Evolutionary conservation across 2,888 invertebrate genomes (phyloP), one percentile per base, ranked within the genome.

Genomic region (Scotopteryx bipunctaria): DNA sequence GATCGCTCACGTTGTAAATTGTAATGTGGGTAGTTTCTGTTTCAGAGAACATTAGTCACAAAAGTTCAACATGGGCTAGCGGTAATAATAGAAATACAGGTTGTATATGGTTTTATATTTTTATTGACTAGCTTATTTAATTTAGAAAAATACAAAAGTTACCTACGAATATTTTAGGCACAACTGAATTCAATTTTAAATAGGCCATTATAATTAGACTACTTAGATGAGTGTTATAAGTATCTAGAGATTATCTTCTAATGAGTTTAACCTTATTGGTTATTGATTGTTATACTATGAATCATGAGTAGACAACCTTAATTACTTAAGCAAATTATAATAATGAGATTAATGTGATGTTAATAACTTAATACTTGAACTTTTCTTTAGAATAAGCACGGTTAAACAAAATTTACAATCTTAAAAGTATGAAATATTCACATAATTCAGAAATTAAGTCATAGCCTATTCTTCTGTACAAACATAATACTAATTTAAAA

Each of bases 131-230:
- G 81, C 80, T 82, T 70, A 70, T 50, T 53, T 58, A 64, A 80
- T 82, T 76, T 83, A 82, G 75, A 83, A 86, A 83, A 83, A 78
- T 83, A 83, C 69, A 79, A 83, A 53, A 84, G 81, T 71, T 61
- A 61, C 38, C n/a, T 4, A 5, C 48, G 16, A 47, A n/a, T 40
- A 37, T 17, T 41, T 53, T 38, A 51, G 35, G 25, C 35, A 43
- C 25, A 35, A 23, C 37, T 27, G 13, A 38, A 42, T 50, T 36
- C n/a, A 14, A 49, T 38, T 61, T 51, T 57, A 54, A 29, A 43
- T 51, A 53, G 43, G 25, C 40, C 33, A 13, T n/a, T n/a, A n/a
- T 25, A 8, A 38, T 21, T 15, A 11, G 9, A 23, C n/a, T n/a
- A n/a, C n/a, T n/a, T n/a, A n/a, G n/a, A n/a, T n/a, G n/a, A n/a